These are phyloP conservation scores for Mythimna impura DNA, from an alignment of 2,888 invertebrate species.

Conservation along the genomic window DNA sequence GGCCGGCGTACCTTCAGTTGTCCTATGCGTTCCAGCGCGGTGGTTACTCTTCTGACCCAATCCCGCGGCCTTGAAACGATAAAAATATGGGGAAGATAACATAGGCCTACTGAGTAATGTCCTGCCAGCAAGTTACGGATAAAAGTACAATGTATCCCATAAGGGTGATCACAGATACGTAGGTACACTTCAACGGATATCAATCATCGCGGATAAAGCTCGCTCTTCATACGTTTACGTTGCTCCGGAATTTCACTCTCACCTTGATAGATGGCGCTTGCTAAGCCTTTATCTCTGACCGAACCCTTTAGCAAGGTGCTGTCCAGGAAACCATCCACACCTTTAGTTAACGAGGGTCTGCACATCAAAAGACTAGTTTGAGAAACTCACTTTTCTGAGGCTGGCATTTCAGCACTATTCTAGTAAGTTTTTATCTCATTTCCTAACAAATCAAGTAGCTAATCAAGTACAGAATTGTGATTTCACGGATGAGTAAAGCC, in stretches of 20 bases:
- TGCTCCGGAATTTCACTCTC: slow-evolving; percentile 41
- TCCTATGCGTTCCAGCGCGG: too few species aligned
- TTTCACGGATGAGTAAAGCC: slow-evolving; percentile 28
- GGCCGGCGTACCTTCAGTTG: too few species aligned
- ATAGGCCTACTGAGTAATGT: slow-evolving; percentile 4
- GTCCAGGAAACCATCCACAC: slow-evolving; percentile 15
- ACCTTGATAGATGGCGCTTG: slow-evolving; percentile 57
- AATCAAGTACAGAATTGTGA: slow-evolving; percentile 40
- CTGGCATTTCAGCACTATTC: not conserved
- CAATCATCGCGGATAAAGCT: slow-evolving; percentile 55
- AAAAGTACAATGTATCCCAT: slow-evolving; percentile 23
- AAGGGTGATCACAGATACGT: slow-evolving; percentile 30
- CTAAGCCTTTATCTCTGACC: slow-evolving; percentile 42
- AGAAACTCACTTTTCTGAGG: not conserved
- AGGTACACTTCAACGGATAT: slow-evolving; percentile 43
- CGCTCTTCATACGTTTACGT: slow-evolving; percentile 42
- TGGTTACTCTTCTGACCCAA: too few species aligned
- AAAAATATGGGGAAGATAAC: not conserved
- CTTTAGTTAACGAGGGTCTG: slow-evolving; percentile 13
- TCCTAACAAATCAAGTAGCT: slow-evolving; percentile 29
- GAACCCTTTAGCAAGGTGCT: slow-evolving; percentile 18
- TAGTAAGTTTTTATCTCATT: slow-evolving; percentile 21
- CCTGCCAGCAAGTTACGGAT: slow-evolving; percentile 17
- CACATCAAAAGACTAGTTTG: slow-evolving; percentile 10
- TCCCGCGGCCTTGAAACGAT: not conserved